Evolutionary conservation across 2,888 invertebrate species (phyloP), one percentile per base, ranked within the genome.

Genomic region (Automeris io): DNA sequence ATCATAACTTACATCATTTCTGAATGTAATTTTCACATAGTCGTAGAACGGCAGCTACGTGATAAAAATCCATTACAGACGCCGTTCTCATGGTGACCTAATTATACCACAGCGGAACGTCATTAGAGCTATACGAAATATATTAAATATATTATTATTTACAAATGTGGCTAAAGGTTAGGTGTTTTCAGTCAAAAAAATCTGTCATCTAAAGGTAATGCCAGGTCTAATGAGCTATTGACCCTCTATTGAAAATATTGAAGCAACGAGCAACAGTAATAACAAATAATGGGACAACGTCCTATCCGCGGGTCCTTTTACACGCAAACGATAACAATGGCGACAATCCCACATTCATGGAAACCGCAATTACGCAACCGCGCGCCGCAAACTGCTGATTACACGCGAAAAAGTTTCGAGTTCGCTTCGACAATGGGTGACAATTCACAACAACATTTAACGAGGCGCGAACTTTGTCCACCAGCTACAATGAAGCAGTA

Each of bases 321-420:
- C 29, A 29, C 13, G 29, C 29, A 6, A 19, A 19, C 38, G 37
- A 39, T 35, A 48, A 42, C 24, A 33, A 33, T 26, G 39, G 12
- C 31, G 29, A 42, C 45, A 47, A 50, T 45, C 45, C 32, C 39
- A 45, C 44, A 51, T 54, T 55, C 51, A 50, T 55, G 55, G 56
- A 54, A 60, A 59, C 45, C 24, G 41, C 49, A 51, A 52, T 59
- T 52, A 47, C 46, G 51, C 58, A 60, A 60, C 47, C 49, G 43
- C 35, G 44, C 39, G 42, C 46, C 45, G 49, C 47, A 49, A n/a
- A 54, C 45, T 41, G 25, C 41, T 34, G 41, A 46, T 56, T 42
- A 41, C 38, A 49, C 43, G 48, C 49, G 56, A 56, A 58, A 54
- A 53, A 37, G 32, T 43, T 48, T 46, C 44, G 35, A 7, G 3